phyloP scores from a whole-genome alignment of 1,140 invertebrate species.

The Contarinia nasturtii region DNA sequence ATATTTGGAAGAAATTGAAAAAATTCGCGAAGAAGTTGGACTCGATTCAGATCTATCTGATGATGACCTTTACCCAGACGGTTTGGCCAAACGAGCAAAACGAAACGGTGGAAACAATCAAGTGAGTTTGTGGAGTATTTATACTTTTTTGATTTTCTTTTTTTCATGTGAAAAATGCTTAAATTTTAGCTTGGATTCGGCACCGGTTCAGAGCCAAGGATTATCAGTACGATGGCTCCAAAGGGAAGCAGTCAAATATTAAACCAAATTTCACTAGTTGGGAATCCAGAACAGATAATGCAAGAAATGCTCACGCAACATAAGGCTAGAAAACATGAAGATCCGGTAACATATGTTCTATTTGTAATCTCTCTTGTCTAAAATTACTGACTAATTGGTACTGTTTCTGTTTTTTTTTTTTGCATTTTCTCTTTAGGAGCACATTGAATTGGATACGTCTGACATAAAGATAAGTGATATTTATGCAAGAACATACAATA shows the following conservation, averaged over 20 bases:
- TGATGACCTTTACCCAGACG: constrained; percentile 36
- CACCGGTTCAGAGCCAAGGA: constrained; percentile 27
- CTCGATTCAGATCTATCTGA: constrained; percentile 32
- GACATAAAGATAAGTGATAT: constrained; percentile 18
- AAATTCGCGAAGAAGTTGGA: constrained; percentile 27
- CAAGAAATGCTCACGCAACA: constrained; percentile 42
- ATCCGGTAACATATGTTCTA: constrained; percentile 27
- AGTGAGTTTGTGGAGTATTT: not conserved
- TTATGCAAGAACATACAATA: constrained; percentile 15
- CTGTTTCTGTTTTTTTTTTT: constrained; percentile 4
- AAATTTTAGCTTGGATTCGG: constrained; percentile 21
- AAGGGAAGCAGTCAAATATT: constrained; percentile 22
- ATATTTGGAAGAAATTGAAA: constrained; percentile 13
- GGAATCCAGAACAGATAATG: constrained; percentile 14
- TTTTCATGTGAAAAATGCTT: constrained; percentile 11
- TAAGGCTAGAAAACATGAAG: constrained; percentile 34
- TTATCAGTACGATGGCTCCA: constrained; percentile 25
- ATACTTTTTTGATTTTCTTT: not conserved
- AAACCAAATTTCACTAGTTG: too few species aligned
- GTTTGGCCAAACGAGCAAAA: constrained; percentile 30
- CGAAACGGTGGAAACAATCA: constrained; percentile 13
- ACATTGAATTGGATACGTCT: constrained; percentile 22
- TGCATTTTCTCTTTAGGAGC: constrained; percentile 18
- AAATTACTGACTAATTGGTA: too few species aligned
- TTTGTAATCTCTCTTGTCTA: too few species aligned